These are phyloP conservation scores for Nomada fucata DNA, from an alignment of 2,888 invertebrate species.

Conservation along the genomic window DNA sequence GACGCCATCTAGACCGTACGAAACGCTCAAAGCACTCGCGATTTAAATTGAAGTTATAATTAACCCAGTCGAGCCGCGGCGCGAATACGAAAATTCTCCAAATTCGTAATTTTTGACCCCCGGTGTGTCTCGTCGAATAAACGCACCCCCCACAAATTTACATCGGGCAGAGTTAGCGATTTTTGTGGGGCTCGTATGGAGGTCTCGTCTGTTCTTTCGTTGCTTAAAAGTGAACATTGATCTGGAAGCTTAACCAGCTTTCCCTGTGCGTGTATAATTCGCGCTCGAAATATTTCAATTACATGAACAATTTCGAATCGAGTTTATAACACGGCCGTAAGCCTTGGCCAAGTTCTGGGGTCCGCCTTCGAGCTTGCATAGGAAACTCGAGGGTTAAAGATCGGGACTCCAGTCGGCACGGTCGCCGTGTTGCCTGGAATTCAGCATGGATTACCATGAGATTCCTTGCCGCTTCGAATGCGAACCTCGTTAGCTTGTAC, in stretches of 20 bases:
- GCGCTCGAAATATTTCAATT: constrained; percentile 33
- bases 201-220: no score
- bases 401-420: constrained; percentile 32
- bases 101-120: no score
- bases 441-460: constrained; percentile 37
- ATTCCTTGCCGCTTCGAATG: constrained; percentile 37
- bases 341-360: constrained; percentile 8
- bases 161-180: background rate
- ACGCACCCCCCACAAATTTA: no score
- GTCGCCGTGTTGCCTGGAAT: constrained; percentile 43
- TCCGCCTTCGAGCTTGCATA: constrained; percentile 1
- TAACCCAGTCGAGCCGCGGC: no score
- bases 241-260: background rate
- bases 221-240: no score
- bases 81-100: no score
- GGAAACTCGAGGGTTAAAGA: constrained; percentile 47
- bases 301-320: constrained; percentile 34
- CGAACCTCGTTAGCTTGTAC: constrained; percentile 26
- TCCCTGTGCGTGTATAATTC: background rate
- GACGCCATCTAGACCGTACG: no score
- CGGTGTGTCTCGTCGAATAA: no score
- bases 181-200: no score
- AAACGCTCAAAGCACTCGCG: no score
- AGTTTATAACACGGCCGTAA: constrained; percentile 25
- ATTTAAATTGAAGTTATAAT: no score